Base-by-base conservation (phyloP, 2,113 vertebrate genomes). In the Apaloderma vittatum region DNA sequence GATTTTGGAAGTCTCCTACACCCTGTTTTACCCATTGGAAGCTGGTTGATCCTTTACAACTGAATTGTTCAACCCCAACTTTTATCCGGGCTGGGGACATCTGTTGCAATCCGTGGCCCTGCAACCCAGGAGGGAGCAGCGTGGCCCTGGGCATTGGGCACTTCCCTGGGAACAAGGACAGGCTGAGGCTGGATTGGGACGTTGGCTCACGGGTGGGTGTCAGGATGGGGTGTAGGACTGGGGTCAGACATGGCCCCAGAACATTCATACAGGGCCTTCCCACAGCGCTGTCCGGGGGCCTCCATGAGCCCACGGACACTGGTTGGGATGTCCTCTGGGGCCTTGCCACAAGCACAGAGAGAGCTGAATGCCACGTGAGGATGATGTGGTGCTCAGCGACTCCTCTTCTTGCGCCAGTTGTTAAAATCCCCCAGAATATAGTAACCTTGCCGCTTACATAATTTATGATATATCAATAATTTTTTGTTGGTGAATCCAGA, bases 121-220 rank as follows among this genome's bases (percentile, higher is more conserved):
- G 40, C 40, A 40, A 4, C 12, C n/a, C 57, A 67, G 26, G 6
- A 34, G 55, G 45, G n/a, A 82, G 6, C 51, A 18, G 12, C 36
- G 23, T 16, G 80, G 46, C 27, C 34, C 9, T 12, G 7, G 32
- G 10, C 29, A 43, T 5, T 0, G 0, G 14, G 15, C 12, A 36
- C 6, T 15, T 59, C 12, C n/a, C 13, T 21, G 2, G 17, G 37
- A 12, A 61, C 19, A 34, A 37, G 16, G 24, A n/a, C 27, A 30
- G 48, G 52, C 40, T 1, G 2, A 62, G 48, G 27, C 24, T 58
- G 46, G 5, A 2, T 10, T 18, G 27, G 26, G 51, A 23, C 34
- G 24, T 40, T 0, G 0, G n/a, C 15, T 43, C 46, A 15, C 0
- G 0, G 8, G 4, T 6, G 5, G 8, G 3, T 70, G 21, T 63